Base-by-base conservation (phyloP, 1,140 invertebrate genomes). In the Daktulosphaira vitifoliae region DNA sequence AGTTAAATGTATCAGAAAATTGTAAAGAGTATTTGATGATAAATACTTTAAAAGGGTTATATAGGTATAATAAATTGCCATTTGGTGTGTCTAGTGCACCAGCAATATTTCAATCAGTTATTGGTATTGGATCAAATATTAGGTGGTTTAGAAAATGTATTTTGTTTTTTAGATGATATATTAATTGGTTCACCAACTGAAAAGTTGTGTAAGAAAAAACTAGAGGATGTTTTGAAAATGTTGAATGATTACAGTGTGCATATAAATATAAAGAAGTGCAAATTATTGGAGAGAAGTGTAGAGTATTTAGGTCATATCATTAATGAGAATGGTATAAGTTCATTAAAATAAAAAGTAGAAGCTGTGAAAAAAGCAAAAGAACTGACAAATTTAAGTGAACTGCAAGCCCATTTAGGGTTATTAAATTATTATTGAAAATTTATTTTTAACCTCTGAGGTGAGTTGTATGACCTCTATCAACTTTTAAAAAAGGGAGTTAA, bases 391-490 rank as follows among this genome's bases (percentile, higher is more conserved):
- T 42, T 33, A 68, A 13, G 78, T 80, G 71, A 75, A 68, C 62
- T 78, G 0, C 69, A 74, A 69, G 65, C 69, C 6, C 79, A 79
- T 66, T 66, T 80, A 3, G 76, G 77, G 4, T 70, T 79, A 68
- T 70, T 75, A 5, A 73, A 72, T 23, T 79, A 76, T 69, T 80
- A 79, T 69, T 67, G 73, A 4, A 70, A 72, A 49, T 79, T 80
- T 65, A 69, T 70, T 78, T 7, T 71, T 67, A 6, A 74, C 74
- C 53, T 72, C 75, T 22, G 71, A 74, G 1, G 65, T 62, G 11
- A 66, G 16, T 68, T 74, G 33, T 54, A 67, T 11, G 76, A 74
- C 7, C 67, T 78, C 23, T 68, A 71, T 53, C 25, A 69, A 0
- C 56, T 76, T 29, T 62, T 74, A 20, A 71, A 65, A 15, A 69